Base-by-base conservation (phyloP, 2,113 vertebrate genomes). In the Hippoglossus stenolepis region DNA sequence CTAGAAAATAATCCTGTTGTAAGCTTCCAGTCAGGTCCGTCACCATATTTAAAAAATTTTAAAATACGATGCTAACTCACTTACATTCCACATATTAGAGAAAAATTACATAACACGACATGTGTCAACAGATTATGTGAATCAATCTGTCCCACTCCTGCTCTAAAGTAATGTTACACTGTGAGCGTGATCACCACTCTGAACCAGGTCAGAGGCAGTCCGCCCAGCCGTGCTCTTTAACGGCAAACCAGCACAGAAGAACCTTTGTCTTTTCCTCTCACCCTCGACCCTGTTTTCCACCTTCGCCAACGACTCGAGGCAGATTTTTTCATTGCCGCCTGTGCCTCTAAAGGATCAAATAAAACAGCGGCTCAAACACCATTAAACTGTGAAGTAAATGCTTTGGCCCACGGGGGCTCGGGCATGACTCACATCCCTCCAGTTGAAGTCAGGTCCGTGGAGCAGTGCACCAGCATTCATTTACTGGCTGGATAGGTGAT, bases 351-450 rank as follows among this genome's bases (percentile, higher is more conserved):
- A 82, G 60, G 23, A 63, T 60, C 69, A 61, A 49, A 79, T 82
- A 75, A 82, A 92, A 86, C 59, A 76, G 62, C 43, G 77, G 73
- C 77, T 80, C 59, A 70, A 82, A 85, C 79, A 54, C 75, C 60
- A 85, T 80, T 87, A 85, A 80, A 77, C 35, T 54, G 67, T 61
- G 60, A 88, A 73, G 77, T 76, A 75, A 85, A 85, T 9, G 58
- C 65, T 43, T 54, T 72, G 86, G 86, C 78, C 58, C 51, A 11
- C 43, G 66, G 56, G 65, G 57, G 38, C 49, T 71, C 20, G 51
- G 47, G 61, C 26, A 56, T 86, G 77, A 86, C 73, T 89, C 73
- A 82, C 69, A 75, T 70, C 68, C 63, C 67, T 73, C 59, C 60
- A 57, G 72, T 74, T 54, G 51, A 74, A 71, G 68, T 54, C 53